These are phyloP conservation scores for Mustela nigripes DNA, from an alignment of 2,113 vertebrate genomes.

Conservation along the genomic window DNA sequence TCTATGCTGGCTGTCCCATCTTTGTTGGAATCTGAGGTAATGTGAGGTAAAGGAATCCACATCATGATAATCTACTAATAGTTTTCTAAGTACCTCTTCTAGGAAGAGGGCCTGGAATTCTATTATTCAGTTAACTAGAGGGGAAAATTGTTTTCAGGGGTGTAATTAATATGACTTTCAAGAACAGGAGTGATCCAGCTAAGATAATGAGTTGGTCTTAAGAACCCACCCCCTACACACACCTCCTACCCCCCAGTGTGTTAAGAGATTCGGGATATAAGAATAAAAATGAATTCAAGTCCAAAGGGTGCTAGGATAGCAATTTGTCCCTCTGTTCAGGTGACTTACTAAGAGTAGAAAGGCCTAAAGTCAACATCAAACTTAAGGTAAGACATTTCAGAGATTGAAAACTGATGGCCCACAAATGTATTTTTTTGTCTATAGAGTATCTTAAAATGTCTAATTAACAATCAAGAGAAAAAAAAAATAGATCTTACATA, in stretches of 20 bases:
- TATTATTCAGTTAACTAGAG: slow-evolving; percentile 82
- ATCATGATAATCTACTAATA: slow-evolving; percentile 39
- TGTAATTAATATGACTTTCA: slow-evolving; percentile 73
- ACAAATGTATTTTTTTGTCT: neutral
- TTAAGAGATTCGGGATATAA: neutral
- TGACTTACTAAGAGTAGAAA: neutral
- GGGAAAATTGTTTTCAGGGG: slow-evolving; percentile 76
- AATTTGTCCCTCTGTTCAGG: neutral
- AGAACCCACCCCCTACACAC: neutral
- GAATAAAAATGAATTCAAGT: neutral
- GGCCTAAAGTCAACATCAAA: neutral
- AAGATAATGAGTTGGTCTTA: slow-evolving; percentile 26
- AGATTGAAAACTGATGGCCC: neutral
- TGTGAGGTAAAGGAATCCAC: neutral
- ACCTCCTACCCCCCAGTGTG: neutral
- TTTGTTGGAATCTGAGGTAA: neutral
- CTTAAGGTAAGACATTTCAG: neutral
- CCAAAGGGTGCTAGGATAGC: neutral
- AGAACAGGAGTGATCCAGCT: slow-evolving; percentile 53
- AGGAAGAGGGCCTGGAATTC: slow-evolving; percentile 50
- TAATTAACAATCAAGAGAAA: neutral
- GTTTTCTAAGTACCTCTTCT: slow-evolving; percentile 45
- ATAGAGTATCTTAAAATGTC: neutral
- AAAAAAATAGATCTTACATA: neutral
- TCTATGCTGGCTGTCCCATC: neutral